Conservation (phyloP, 2,888 invertebrate species). For the Platerodrilus igneus region DNA sequence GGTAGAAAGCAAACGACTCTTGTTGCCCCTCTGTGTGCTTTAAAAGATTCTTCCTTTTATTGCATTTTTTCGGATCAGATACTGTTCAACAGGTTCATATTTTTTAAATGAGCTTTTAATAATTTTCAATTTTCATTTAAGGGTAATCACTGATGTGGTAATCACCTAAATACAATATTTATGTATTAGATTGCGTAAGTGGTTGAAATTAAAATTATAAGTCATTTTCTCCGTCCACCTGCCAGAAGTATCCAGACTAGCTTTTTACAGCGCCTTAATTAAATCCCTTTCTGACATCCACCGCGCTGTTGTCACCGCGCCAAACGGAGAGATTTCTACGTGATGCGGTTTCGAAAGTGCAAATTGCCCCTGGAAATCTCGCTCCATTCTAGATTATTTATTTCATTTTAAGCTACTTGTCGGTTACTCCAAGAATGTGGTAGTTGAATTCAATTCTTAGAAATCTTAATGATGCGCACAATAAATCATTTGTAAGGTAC, state of each 20-base stretch:
- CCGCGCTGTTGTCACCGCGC: conserved; percentile 47
- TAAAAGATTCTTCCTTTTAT: conserved; percentile 12
- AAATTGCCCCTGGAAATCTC: conserved; percentile 40
- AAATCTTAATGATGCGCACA: conserved; percentile 21
- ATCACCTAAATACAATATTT: no score
- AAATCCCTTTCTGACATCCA: conserved; percentile 51
- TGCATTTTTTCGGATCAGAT: conserved; percentile 3
- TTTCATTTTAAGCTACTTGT: conserved; percentile 41
- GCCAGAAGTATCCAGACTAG: conserved; percentile 30
- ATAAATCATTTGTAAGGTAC: conserved; percentile 30
- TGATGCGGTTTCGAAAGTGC: conserved; percentile 49
- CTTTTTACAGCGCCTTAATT: conserved; percentile 50
- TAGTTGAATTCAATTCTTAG: conserved; percentile 20
- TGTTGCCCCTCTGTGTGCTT: conserved; percentile 12
- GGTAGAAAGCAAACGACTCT: conserved; percentile 14
- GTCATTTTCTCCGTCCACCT: conserved; percentile 24
- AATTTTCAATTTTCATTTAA: no score
- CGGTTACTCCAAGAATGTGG: conserved; percentile 24
- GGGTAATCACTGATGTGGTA: no score
- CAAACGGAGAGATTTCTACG: conserved; percentile 49
- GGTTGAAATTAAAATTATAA: no score
- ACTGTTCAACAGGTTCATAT: conserved; percentile 10
- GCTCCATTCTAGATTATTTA: conserved; percentile 38
- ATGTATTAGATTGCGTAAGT: no score
- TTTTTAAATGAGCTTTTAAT: neutral